phyloP scores from a whole-genome alignment of 2,113 vertebrate genomes.

The Zapus hudsonius region DNA sequence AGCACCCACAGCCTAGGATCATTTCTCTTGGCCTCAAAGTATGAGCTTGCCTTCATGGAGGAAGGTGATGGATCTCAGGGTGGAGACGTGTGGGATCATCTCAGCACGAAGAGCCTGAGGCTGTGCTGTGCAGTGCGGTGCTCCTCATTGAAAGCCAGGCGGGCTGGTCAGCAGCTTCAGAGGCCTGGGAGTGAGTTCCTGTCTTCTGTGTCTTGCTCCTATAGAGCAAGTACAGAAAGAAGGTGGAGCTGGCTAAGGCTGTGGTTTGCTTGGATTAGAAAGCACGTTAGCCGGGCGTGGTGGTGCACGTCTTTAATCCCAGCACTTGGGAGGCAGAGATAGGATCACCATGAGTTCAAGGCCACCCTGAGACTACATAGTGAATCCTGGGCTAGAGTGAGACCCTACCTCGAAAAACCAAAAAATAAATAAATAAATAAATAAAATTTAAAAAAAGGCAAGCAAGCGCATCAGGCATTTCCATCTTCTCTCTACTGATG shows the following conservation, averaged over 20 bases:
- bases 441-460: no score
- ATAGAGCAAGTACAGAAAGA: not conserved
- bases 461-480: no score
- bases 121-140: no score
- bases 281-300: no score
- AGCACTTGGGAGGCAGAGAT: no score
- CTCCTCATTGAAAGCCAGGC: not conserved
- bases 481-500: not conserved
- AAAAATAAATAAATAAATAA: no score
- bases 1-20: not conserved
- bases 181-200: not conserved
- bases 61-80: not conserved
- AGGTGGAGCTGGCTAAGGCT: not conserved
- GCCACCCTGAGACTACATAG: no score
- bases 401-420: no score
- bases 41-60: not conserved
- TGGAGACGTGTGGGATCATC: not conserved
- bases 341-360: no score
- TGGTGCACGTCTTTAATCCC: no score
- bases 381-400: no score
- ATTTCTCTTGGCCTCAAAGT: conserved; percentile 6
- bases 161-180: not conserved
- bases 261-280: not conserved
- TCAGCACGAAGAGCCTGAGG: no score
- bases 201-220: not conserved